These are phyloP conservation scores for Ephialtes manifestator DNA, from an alignment of 2,888 invertebrate species.

Conservation along the genomic window DNA sequence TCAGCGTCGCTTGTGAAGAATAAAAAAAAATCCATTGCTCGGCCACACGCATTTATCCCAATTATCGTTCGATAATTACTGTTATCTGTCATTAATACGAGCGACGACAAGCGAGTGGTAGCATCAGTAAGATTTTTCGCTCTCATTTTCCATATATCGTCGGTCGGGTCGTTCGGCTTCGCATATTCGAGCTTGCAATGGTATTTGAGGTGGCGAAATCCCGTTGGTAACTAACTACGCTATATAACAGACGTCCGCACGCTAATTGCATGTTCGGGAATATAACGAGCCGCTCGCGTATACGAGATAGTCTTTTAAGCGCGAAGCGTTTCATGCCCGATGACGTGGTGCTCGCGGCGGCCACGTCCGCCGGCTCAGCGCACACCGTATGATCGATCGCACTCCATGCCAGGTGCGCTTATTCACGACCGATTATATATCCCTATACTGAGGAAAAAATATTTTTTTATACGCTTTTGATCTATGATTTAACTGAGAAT, in stretches of 20 bases:
- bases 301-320: slow-evolving; percentile 63
- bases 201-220: slow-evolving; percentile 49
- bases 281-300: slow-evolving; percentile 53
- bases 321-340: slow-evolving; percentile 56
- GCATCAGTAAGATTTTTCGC: slow-evolving; percentile 49
- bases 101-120: slow-evolving; percentile 7
- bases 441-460: neutral
- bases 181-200: slow-evolving; percentile 30
- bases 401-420: slow-evolving; percentile 66
- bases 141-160: slow-evolving; percentile 39
- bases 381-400: slow-evolving; percentile 65
- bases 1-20: slow-evolving; percentile 28
- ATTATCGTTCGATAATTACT: slow-evolving; percentile 64
- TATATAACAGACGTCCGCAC: slow-evolving; percentile 35
- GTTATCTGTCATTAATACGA: slow-evolving; percentile 60
- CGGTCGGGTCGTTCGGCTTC: slow-evolving; percentile 8
- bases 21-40: slow-evolving; percentile 14
- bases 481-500: too few species aligned
- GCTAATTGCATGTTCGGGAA: slow-evolving; percentile 65
- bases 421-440: slow-evolving; percentile 56
- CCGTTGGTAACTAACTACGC: slow-evolving; percentile 16
- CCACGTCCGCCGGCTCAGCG: slow-evolving; percentile 18
- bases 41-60: slow-evolving; percentile 65
- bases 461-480: too few species aligned
- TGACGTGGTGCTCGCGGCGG: slow-evolving; percentile 50